A percentile compares a stretch with the other conserved stretches of the same genome.
Conservation (phyloP, 2,113 vertebrate species). For the human (Homo sapiens) region GRCh38 chrX:131293501-131294000, state of each 20-base stretch:
- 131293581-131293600: neutral
- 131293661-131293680: neutral
- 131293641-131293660: neutral
- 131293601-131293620: neutral
- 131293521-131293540: slow-evolving; percentile 5
- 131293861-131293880: slow-evolving; percentile 15
- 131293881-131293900: neutral
- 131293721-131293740: neutral
- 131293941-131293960: neutral
- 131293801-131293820: neutral
- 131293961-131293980: neutral
- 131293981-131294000: neutral
- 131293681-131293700: neutral
- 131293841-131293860: slow-evolving; percentile 19
- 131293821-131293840: neutral
- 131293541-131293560: slow-evolving; percentile 1
- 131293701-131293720: neutral
- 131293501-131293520: neutral
- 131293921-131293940: neutral
- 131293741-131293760: neutral
- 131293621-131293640: slow-evolving; percentile 23
- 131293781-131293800: neutral
- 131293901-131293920: slow-evolving; percentile 18
- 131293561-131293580: slow-evolving; percentile 1
- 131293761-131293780: neutral